Percentiles rank a stretch among this genome's conserved stretches.
phyloP scores from a whole-genome alignment of 2,888 invertebrate genomes.

The Lamellibrachia columna region DNA sequence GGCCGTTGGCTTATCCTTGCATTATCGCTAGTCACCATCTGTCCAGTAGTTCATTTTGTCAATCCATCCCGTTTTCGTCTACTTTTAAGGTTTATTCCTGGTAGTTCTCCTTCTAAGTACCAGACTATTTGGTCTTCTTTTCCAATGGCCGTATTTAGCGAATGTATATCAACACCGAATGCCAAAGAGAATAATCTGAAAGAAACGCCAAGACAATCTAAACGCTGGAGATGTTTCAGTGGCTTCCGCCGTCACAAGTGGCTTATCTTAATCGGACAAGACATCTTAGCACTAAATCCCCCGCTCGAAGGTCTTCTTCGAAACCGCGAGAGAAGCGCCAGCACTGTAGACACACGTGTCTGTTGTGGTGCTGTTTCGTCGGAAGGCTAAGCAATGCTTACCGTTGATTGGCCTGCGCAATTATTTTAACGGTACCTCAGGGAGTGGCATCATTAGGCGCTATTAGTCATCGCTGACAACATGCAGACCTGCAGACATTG shows the following conservation, averaged over 20 bases:
- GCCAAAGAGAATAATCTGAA: neutral
- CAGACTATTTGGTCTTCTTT: too few species aligned
- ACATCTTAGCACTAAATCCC: neutral
- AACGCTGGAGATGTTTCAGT: neutral
- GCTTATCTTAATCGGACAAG: neutral
- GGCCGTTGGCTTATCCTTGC: too few species aligned
- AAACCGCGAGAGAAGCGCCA: neutral
- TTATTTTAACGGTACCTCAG: neutral
- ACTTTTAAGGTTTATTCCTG: too few species aligned
- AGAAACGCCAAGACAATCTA: neutral
- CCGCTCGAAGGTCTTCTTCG: neutral
- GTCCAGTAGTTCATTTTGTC: too few species aligned
- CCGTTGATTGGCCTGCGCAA: slow-evolving; percentile 1
- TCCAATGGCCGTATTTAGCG: too few species aligned
- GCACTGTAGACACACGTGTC: neutral
- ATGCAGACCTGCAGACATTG: too few species aligned
- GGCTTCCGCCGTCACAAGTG: neutral
- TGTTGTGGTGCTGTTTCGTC: neutral
- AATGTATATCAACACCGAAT: neutral
- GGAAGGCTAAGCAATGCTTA: neutral
- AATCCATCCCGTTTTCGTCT: too few species aligned
- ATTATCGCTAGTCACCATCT: too few species aligned
- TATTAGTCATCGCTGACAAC: neutral
- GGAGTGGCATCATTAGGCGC: neutral
- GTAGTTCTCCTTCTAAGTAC: too few species aligned